Evolutionary conservation across 2,888 invertebrate genomes (phyloP), one percentile per base, ranked within the genome.

Genomic region (Alentia gelatinosa): DNA sequence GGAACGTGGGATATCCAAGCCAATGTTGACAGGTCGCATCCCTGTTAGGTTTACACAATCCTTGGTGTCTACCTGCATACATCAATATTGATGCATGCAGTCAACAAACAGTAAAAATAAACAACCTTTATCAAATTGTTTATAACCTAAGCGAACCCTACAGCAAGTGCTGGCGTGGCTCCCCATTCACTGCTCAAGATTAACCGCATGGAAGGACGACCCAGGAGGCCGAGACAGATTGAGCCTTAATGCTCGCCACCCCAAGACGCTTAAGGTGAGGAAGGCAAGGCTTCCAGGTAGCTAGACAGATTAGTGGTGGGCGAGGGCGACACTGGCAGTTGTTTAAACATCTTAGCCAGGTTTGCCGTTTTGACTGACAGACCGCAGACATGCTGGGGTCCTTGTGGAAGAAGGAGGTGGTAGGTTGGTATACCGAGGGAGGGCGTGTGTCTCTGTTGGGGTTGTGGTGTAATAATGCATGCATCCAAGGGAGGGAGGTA

Each of bases 71-170:
- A 83, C 83, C 39, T 83, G 83, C 83, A 83, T 83, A 83, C 37
- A 30, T 39, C 83, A 83, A 83, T 83, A 83, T 83, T 83, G 83
- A 35, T 83, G 35, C 39, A 83, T 30, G 35, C 39, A 35, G 83
- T 39, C 83, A 39, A 26, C 83, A 83, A 83, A 83, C 83, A 83
- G 23, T 30, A 39, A 83, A 83, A 83, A 83, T 83, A 83, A 83
- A 83, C 83, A 83, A 23, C 40, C 40, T 40, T 83, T 40, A 83
- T 83, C 83, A 83, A 83, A 83, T 83, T 83, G 83, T 83, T 37
- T 83, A 83, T 83, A 83, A 83, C 40, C 39, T 35, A 83, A 3
- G 83, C 37, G 30, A 40, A 23, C 83, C 33, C 68, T 68, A 26
- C 56, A 56, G 68, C n/a, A 47, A 47, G 30, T 30, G 23, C 68